These are phyloP conservation scores for Trichopria drosophilae DNA, from an alignment of 2,888 invertebrate genomes.

Conservation along the genomic window DNA sequence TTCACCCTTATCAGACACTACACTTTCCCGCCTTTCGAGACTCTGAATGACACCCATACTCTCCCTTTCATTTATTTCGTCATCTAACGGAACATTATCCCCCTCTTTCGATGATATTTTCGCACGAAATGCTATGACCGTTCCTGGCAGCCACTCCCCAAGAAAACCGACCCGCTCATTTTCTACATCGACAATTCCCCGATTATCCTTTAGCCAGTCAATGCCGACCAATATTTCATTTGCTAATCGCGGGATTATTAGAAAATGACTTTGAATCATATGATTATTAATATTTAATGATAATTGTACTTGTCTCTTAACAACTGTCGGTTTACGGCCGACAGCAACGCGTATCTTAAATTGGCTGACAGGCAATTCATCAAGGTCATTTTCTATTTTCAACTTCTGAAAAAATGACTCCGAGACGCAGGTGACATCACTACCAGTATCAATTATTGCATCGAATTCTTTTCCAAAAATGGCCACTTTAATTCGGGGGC, in stretches of 20 bases:
- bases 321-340: not conserved
- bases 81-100: no score
- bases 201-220: not conserved
- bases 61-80: no score
- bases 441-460: not conserved
- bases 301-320: not conserved
- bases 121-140: not conserved
- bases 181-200: not conserved
- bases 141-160: not conserved
- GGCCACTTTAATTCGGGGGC: not conserved
- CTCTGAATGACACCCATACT: no score
- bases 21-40: not conserved
- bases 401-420: not conserved
- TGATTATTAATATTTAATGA: not conserved
- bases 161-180: not conserved
- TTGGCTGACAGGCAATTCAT: not conserved
- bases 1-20: not conserved
- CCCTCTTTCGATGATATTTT: not conserved
- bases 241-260: not conserved
- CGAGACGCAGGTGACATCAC: not conserved
- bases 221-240: not conserved
- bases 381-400: not conserved
- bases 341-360: not conserved
- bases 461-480: not conserved
- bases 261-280: not conserved